Evolutionary conservation across 2,797 vertebrate species (phyloP), one percentile per base, ranked within the genome.

Genomic region (Synanceia verrucosa): DNA sequence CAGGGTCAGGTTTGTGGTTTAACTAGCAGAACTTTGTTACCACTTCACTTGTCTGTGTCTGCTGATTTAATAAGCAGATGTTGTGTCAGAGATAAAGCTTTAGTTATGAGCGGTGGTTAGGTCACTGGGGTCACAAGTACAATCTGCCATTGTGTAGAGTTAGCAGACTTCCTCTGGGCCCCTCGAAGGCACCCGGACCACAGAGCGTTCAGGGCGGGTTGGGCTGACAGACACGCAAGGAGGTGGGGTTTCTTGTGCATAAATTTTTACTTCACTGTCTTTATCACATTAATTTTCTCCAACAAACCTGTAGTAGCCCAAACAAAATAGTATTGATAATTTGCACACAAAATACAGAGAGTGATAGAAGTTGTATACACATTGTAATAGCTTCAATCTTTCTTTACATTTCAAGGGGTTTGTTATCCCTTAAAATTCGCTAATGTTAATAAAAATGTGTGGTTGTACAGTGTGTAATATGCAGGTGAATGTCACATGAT

Each of bases 81-180:
- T 87, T 84, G 74, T 73, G 83, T 79, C 57, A 58, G 12, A 91
- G 87, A 91, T 91, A 90, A 87, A 71, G 67, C 65, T 69, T 66
- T 50, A 67, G 77, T 70, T 60, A 73, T 55, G 73, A 81, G 48
- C 43, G 6, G 73, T 73, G 71, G 78, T 83, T 67, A 41, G 62
- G 79, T 76, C 72, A 80, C 50, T 3, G 39, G 62, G 83, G 88
- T 82, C 80, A 76, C 58, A 61, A 28, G 70, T 76, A 80, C 70
- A 79, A 61, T 84, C 76, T 85, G 78, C 70, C 83, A 91, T 90
- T 91, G 87, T 92, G 79, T 82, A 11, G 59, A 41, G 39, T 67
- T 56, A 70, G 59, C 84, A 60, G 73, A 75, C 83, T 93, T 91
- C 87, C 89, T 88, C 81, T 87, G 84, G 87, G 86, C 90, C 89